phyloP scores from a whole-genome alignment of 2,888 invertebrate genomes.

The Euclidia mi region DNA sequence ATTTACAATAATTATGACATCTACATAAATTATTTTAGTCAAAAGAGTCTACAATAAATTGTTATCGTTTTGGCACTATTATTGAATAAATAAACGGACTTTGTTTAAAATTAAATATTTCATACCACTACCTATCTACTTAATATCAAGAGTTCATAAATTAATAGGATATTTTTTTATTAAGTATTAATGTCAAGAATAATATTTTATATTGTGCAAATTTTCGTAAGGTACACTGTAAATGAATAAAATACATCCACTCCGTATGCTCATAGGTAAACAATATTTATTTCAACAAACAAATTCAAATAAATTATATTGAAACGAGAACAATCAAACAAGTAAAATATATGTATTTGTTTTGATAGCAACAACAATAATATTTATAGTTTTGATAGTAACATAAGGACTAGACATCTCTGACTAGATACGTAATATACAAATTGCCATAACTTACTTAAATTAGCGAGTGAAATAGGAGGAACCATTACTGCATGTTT shows the following conservation, averaged over 20 bases:
- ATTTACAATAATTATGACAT: slow-evolving; percentile 46
- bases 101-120: slow-evolving; percentile 52
- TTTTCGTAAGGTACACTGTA: slow-evolving; percentile 31
- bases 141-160: slow-evolving; percentile 46
- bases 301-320: slow-evolving; percentile 2
- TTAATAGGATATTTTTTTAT: slow-evolving; percentile 45
- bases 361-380: not conserved
- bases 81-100: slow-evolving; percentile 48
- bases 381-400: not conserved
- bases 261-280: not conserved
- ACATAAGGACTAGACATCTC: slow-evolving; percentile 8
- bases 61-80: slow-evolving; percentile 65
- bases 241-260: slow-evolving; percentile 19
- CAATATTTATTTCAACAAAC: not conserved
- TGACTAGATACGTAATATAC: slow-evolving; percentile 3
- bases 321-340: not conserved
- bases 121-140: slow-evolving; percentile 59
- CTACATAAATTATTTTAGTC: slow-evolving; percentile 52
- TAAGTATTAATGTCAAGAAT: slow-evolving; percentile 30
- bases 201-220: slow-evolving; percentile 47
- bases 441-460: slow-evolving; percentile 1
- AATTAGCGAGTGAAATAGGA: slow-evolving; percentile 12
- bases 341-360: too few species aligned
- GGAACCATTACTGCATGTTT: slow-evolving; percentile 40
- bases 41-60: slow-evolving; percentile 54